Percentiles rank a stretch among this genome's conserved stretches.
phyloP scores from a whole-genome alignment of 2,113 vertebrate genomes.

The Pelvicachromis taeniatus region DNA sequence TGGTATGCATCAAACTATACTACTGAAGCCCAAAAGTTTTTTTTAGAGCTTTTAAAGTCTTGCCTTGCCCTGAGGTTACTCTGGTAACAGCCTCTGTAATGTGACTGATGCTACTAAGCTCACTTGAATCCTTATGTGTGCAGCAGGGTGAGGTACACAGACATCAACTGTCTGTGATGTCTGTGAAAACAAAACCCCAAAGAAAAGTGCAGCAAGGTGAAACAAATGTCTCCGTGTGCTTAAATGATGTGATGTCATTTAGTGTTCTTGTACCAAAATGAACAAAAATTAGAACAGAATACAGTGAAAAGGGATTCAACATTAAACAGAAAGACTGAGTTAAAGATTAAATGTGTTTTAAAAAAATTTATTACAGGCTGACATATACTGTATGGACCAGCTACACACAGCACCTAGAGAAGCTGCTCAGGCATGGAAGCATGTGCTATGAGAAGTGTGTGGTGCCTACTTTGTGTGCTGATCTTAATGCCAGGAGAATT shows the following conservation, averaged over 20 bases:
- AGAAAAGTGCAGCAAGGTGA: constrained; percentile 1
- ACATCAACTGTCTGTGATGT: neutral
- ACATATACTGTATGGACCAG: neutral
- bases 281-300: neutral
- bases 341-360: neutral
- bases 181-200: neutral
- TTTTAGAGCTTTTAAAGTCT: neutral
- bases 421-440: neutral
- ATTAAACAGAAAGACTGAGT: neutral
- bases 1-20: neutral
- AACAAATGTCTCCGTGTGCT: constrained; percentile 2
- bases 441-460: neutral
- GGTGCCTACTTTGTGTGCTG: neutral
- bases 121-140: neutral
- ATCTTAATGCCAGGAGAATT: neutral
- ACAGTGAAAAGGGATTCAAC: neutral
- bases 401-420: neutral
- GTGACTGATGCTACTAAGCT: neutral
- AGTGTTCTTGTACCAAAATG: neutral
- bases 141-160: neutral
- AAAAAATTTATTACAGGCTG: neutral
- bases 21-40: neutral
- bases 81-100: neutral
- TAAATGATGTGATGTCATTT: constrained; percentile 10
- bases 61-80: neutral